phyloP scores from a whole-genome alignment of 2,888 invertebrate genomes.

The Parthenolecanium corni region DNA sequence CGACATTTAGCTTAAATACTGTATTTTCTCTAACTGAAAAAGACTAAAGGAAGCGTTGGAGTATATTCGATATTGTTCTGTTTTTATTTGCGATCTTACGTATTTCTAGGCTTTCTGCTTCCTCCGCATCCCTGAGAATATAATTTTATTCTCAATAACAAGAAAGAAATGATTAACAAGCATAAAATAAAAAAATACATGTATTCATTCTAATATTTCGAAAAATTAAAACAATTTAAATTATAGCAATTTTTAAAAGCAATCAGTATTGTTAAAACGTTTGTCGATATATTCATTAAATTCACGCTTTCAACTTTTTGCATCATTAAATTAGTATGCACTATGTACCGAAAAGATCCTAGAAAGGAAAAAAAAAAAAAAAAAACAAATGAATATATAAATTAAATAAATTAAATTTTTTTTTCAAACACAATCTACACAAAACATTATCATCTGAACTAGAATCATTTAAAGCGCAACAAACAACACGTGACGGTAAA shows the following conservation, averaged over 20 bases:
- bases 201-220: slow-evolving; percentile 21
- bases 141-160: no score
- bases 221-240: slow-evolving; percentile 16
- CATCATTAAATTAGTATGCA: slow-evolving; percentile 16
- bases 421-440: slow-evolving; percentile 20
- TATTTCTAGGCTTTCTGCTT: no score
- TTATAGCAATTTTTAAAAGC: slow-evolving; percentile 23
- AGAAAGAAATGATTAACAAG: not conserved
- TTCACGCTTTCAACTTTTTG: slow-evolving; percentile 9
- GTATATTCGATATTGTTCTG: no score
- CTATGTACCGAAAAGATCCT: slow-evolving; percentile 5
- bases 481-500: slow-evolving; percentile 6
- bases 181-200: slow-evolving; percentile 10
- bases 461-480: slow-evolving; percentile 17
- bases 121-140: no score
- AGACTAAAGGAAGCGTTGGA: no score
- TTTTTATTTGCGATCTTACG: no score
- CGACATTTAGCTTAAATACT: no score
- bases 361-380: not conserved
- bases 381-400: slow-evolving; percentile 12
- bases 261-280: slow-evolving; percentile 15
- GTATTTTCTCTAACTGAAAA: no score
- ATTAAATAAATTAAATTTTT: slow-evolving; percentile 8
- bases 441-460: slow-evolving; percentile 15
- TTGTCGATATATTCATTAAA: slow-evolving; percentile 16